Evolutionary conservation across 2,797 vertebrate species (phyloP), one percentile per base, ranked within the genome.

Genomic region (Etheostoma perlongum): DNA sequence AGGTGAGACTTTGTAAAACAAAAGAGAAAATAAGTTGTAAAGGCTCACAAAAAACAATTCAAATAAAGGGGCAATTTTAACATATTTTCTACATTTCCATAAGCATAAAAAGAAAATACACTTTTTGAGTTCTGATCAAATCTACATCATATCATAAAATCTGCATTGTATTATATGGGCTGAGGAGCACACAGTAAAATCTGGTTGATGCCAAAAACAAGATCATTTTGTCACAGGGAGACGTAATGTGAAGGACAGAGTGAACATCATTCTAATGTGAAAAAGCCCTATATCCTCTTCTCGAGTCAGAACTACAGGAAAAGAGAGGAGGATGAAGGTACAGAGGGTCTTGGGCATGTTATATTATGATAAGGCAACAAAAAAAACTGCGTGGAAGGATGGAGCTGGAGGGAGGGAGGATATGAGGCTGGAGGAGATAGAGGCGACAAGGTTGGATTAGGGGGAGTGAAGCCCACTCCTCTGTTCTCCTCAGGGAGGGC

Each of bases 191-290:
- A 67, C 49, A 51, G 44, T 33, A 52, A 48, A 66, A 65, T 84
- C 15, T 51, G 40, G 49, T 36, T 21, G 30, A 68, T 49, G 65
- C 33, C 70, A 69, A 49, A 83, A 60, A 74, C 33, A n/a, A 62
- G 73, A 81, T 77, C 4, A 72, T 69, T 67, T 61, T 78, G 64
- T 65, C 72, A 77, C 54, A 85, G 51, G 82, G 67, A 40, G 75
- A 81, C 52, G 0, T 85, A 84, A 86, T 78, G 78, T 85, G 84
- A 85, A 79, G 71, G 74, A 72, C 72, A 67, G 62, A 87, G 67
- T 80, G 84, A 81, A 84, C 88, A 88, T 89, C 82, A 68, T n/a
- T 67, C 36, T 88, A 89, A 91, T 79, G 59, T 84, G 66, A 88
- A 47, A 46, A 62, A 82, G 72, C 63, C 47, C 61, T 55, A 36